phyloP scores from a whole-genome alignment of 2,797 vertebrate species.

The Acanthopagrus latus region DNA sequence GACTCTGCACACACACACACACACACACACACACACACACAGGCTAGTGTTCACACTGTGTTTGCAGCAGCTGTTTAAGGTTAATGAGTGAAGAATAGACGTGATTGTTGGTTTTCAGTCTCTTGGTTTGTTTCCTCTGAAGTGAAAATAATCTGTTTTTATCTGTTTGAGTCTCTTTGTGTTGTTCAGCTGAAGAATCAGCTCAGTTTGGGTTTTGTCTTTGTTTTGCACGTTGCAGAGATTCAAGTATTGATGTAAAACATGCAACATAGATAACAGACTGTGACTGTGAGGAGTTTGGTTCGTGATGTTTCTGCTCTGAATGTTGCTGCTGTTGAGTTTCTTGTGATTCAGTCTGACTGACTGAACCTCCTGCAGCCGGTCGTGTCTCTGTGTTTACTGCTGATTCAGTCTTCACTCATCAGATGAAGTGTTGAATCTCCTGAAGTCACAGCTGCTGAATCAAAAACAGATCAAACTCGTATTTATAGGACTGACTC shows the following conservation, averaged over 20 bases:
- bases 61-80: not conserved
- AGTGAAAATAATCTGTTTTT: not conserved
- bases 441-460: not conserved
- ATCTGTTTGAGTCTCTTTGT: not conserved
- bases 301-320: not conserved
- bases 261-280: too few species aligned
- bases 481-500: not conserved
- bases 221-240: not conserved
- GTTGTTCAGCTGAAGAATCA: not conserved
- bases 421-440: not conserved
- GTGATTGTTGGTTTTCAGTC: not conserved
- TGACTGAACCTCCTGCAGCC: not conserved
- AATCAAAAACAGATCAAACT: not conserved
- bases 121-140: not conserved
- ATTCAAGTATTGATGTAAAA: not conserved
- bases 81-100: not conserved
- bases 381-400: not conserved
- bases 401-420: constrained; percentile 3
- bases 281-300: not conserved
- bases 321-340: not conserved
- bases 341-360: too few species aligned
- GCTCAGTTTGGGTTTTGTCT: not conserved
- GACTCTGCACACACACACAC: constrained; percentile 20
- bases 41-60: not conserved
- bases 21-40: constrained; percentile 31